Base-by-base conservation (phyloP, 1,140 invertebrate genomes). In the Phymastichus coffea region DNA sequence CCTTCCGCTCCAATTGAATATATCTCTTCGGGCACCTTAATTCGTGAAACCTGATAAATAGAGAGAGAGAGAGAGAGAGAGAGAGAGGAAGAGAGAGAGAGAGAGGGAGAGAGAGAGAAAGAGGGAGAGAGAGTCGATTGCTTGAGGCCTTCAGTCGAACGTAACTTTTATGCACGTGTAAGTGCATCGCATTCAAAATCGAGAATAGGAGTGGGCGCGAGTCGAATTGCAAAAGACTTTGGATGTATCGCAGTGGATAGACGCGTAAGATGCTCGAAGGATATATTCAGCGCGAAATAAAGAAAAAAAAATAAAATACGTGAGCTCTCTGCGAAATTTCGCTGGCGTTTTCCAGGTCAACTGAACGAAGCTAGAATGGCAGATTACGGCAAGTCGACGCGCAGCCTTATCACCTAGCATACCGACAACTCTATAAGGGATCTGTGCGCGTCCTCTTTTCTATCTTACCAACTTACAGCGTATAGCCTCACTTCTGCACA, bases 371-470 rank as follows among this genome's bases (percentile, higher is more conserved):
- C 35, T 43, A 53, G 55, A 46, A 33, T 55, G 35, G 54, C 51
- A 66, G 64, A 63, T 63, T 66, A 66, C 38, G 48, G 22, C 38
- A n/a, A n/a, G n/a, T n/a, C n/a, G 33, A 40, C 46, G 19, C 35
- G n/a, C n/a, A n/a, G 55, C 40, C 61, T 60, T 67, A 65, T 68
- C 62, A 63, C 47, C 44, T 46, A 41, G n/a, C n/a, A n/a, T 51
- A 23, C 47, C 37, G 58, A 59, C 51, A 51, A 63, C 53, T 67
- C 56, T 61, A 63, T 68, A 63, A 65, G 40, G 58, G 58, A 58
- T 23, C 38, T 33, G 28, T 9, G 20, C 28, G 35, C 53, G 41
- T 30, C 53, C 26, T 15, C 41, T 37, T 43, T 23, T n/a, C 26
- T 14, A 10, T 7, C 19, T 20, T 1, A 35, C 22, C 28, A 3